phyloP scores from a whole-genome alignment of 2,797 vertebrate species.

The Gadopsis bispinosus region DNA sequence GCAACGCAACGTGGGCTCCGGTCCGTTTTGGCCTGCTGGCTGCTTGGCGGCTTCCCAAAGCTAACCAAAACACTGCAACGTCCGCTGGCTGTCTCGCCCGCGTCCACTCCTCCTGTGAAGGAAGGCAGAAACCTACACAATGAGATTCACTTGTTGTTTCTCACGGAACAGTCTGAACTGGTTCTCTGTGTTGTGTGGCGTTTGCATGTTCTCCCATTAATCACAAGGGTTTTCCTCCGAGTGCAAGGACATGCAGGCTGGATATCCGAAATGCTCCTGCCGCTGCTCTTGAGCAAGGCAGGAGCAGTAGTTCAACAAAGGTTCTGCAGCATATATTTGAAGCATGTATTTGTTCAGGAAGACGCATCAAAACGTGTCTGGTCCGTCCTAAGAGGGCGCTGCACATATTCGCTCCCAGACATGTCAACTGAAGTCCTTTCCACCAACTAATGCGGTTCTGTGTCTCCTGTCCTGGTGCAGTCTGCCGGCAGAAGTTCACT shows the following conservation, averaged over 20 bases:
- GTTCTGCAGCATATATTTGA: too few species aligned
- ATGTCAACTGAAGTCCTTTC: neutral
- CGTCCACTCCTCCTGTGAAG: neutral
- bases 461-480: too few species aligned
- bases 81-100: neutral
- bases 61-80: neutral
- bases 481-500: too few species aligned
- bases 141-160: too few species aligned
- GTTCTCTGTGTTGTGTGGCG: neutral
- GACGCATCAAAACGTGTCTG: too few species aligned
- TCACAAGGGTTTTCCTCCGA: neutral
- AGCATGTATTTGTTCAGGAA: too few species aligned
- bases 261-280: neutral
- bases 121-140: neutral
- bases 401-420: too few species aligned
- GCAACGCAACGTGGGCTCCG: constrained; percentile 26
- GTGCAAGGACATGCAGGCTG: neutral
- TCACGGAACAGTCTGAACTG: too few species aligned
- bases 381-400: too few species aligned
- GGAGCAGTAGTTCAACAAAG: too few species aligned
- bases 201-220: neutral
- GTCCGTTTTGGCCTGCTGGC: constrained; percentile 42
- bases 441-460: neutral
- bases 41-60: constrained; percentile 29
- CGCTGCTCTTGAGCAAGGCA: neutral